Percentiles rank a stretch among this genome's conserved stretches.
phyloP scores from a whole-genome alignment of 2,888 invertebrate genomes.

The Zaprionus lineosus region DNA sequence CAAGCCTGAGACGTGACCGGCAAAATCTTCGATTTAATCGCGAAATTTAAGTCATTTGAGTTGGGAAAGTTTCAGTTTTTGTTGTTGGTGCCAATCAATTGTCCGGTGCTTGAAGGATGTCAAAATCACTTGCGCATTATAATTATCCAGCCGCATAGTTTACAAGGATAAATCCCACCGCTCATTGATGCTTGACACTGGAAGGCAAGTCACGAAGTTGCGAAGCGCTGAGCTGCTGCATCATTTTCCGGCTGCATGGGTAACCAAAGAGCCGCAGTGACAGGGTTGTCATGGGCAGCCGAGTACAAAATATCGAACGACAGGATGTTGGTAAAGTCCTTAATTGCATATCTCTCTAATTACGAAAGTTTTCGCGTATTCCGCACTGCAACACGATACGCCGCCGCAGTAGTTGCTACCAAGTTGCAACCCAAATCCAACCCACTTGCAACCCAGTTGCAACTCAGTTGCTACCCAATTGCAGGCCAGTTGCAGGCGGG shows the following conservation, averaged over 20 bases:
- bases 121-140: constrained; percentile 58
- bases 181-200: background rate
- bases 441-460: no score
- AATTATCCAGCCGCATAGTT: constrained; percentile 24
- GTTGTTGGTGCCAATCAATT: constrained; percentile 38
- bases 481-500: no score
- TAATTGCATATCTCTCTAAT: constrained; percentile 80
- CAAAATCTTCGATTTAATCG: no score
- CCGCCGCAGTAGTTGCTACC: no score
- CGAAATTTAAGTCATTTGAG: background rate
- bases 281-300: constrained; percentile 36
- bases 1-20: no score
- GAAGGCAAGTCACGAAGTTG: background rate
- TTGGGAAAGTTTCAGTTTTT: no score
- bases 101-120: constrained; percentile 25
- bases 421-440: no score
- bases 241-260: constrained; percentile 39
- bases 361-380: constrained; percentile 68
- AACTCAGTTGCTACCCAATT: background rate
- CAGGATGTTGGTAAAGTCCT: constrained; percentile 76
- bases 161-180: background rate
- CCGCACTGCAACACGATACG: constrained; percentile 1
- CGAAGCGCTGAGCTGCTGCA: background rate
- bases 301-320: constrained; percentile 54
- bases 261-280: constrained; percentile 20